Evolutionary conservation across 1,140 invertebrate species (phyloP), one percentile per base, ranked within the genome.

Genomic region (Nasonia longicornis): DNA sequence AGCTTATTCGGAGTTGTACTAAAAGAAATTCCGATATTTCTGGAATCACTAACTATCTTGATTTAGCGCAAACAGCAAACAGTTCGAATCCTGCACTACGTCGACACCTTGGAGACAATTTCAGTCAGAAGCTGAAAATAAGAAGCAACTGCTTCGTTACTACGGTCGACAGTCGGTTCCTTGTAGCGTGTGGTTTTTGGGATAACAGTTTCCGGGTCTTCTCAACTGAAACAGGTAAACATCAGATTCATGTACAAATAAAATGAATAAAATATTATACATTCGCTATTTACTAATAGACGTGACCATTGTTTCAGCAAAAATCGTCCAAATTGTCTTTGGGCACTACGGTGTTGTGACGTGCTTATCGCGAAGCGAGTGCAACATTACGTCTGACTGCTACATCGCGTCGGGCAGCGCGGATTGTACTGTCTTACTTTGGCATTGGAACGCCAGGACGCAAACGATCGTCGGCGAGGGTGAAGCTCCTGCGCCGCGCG

Each of bases 181-280:
- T 99, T 76, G 96, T 99, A 81, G 98, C 98, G n/a, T 98, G 97
- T 90, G 98, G 98, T 66, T 99, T 99, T 91, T 99, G 98, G 96
- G 98, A 99, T 89, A 99, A 99, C 89, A 99, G 97, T 90, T 99
- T 99, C 91, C 92, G 98, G 35, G 96, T 99, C 2, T 99, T 99
- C 90, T 97, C 96, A 66, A 97, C 98, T 0, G 98, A 99, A 89
- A 97, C 97, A 85, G 96, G 97, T 97, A 91, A 83, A 79, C 79
- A 66, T 63, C n/a, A 22, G 10, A 22, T 14, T 22, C 3, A 48
- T 79, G 38, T 48, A 67, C 14, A 31, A 31, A 83, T 42, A 75
- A 70, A 74, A 45, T 81, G 26, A 20, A 72, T 12, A 71, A 69
- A 78, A 74, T 75, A 22, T 11, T 2, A 20, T 20, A 2, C 1